Percentiles rank a stretch among this genome's conserved stretches.
These are phyloP conservation scores for Lepidiolamprologus cunningtoni DNA, from an alignment of 2,113 vertebrate species.

Conservation along the genomic window DNA sequence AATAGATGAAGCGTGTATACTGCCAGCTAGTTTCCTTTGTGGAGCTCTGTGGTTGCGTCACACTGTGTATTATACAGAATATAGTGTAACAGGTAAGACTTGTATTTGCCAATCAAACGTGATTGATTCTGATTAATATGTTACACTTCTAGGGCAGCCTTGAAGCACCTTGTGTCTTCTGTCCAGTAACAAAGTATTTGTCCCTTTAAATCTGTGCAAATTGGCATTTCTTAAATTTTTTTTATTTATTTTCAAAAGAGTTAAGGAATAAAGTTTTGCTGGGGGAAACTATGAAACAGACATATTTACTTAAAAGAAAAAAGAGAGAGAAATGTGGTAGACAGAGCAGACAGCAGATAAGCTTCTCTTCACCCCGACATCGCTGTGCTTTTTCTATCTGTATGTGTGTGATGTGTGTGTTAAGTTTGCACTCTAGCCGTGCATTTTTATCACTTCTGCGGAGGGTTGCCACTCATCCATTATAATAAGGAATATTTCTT, in stretches of 20 bases:
- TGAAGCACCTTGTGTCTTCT: not conserved
- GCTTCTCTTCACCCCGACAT: not conserved
- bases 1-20: conserved; percentile 6
- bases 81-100: not conserved
- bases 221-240: not conserved
- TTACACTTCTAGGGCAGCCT: not conserved
- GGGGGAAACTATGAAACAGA: not conserved
- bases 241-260: not conserved
- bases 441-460: conserved; percentile 12
- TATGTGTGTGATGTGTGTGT: not conserved
- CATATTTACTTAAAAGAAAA: not conserved
- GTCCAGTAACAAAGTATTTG: not conserved
- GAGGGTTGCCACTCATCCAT: conserved; percentile 30
- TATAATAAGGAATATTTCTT: conserved; percentile 26
- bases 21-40: not conserved
- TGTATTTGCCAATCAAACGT: not conserved
- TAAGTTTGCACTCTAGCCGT: not conserved
- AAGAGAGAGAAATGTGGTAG: not conserved
- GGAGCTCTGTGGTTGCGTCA: not conserved
- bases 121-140: not conserved
- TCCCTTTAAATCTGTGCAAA: not conserved
- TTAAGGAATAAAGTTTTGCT: not conserved
- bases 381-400: not conserved
- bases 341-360: conserved; percentile 1
- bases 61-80: not conserved